Conservation (phyloP, 2,113 vertebrate genomes). For the Anoplopoma fimbria region DNA sequence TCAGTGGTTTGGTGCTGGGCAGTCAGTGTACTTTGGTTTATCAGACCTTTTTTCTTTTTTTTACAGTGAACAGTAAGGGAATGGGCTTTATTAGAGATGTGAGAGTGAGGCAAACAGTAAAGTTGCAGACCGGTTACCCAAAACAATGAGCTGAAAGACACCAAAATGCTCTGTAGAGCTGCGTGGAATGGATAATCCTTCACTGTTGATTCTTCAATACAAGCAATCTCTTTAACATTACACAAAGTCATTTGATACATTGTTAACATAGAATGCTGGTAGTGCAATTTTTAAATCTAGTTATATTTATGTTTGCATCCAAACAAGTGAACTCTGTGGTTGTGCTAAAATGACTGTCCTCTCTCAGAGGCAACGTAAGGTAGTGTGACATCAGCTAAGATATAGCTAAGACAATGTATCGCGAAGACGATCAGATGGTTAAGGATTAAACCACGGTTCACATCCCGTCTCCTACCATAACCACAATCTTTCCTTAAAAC, state of each 20-base stretch:
- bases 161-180: not conserved
- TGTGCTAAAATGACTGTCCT: too few species aligned
- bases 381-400: too few species aligned
- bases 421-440: too few species aligned
- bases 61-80: not conserved
- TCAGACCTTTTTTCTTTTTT: too few species aligned
- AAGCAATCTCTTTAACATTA: not conserved
- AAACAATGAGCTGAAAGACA: not conserved
- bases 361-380: too few species aligned
- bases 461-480: not conserved
- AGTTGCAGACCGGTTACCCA: not conserved
- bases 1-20: not conserved
- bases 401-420: too few species aligned
- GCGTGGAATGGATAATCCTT: not conserved
- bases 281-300: not conserved
- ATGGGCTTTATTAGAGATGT: not conserved
- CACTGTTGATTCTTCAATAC: not conserved
- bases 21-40: too few species aligned
- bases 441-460: not conserved
- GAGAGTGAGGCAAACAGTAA: not conserved
- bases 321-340: too few species aligned
- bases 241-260: not conserved
- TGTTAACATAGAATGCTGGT: not conserved
- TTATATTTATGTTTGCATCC: too few species aligned
- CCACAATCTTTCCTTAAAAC: not conserved